Evolutionary conservation across 2,113 vertebrate species (phyloP), one percentile per base, ranked within the genome.

Genomic region (Labeo catla): DNA sequence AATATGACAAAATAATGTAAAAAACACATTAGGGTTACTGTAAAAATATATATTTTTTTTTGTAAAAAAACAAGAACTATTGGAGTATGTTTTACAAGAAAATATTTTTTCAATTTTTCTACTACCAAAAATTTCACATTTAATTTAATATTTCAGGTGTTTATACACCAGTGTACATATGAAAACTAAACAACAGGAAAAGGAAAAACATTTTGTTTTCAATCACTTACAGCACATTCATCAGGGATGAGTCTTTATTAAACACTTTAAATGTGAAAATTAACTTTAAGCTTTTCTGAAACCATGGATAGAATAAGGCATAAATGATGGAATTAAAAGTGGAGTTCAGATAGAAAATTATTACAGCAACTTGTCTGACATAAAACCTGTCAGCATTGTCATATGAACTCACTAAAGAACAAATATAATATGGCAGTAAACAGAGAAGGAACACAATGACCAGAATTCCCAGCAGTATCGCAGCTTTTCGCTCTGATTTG

Each of bases 401-500:
- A 8, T 49, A 9, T 49, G 47, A 2, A 49, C 8, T 49, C 47
- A 49, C 8, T 13, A 90, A 83, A 34, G 65, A 81, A 11, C 66
- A 85, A 16, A 87, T 65, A 45, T 89, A 91, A 79, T 87, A 90
- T 4, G 91, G 91, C 15, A 89, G 19, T 81, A 90, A 82, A 68
- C 90, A 91, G 0, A 86, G 45, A 11, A 90, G 65, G 76, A 90
- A 92, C 13, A 86, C 87, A 36, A 81, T 63, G 39, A 91, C 84
- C 68, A 91, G 81, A 88, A 92, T 87, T 9, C 89, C 88, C 28
- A 90, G 74, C 5, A 85, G 86, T 28, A 78, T 88, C 1, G 88
- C 90, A 36, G 89, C 90, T 83, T 92, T 92, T 49, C 84, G 72
- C 65, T 92, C 89, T 61, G 88, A 86, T 87, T 76, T 84, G 6